Conservation (phyloP, 1,140 invertebrate genomes). For the Pachyrhynchus sulphureomaculatus region DNA sequence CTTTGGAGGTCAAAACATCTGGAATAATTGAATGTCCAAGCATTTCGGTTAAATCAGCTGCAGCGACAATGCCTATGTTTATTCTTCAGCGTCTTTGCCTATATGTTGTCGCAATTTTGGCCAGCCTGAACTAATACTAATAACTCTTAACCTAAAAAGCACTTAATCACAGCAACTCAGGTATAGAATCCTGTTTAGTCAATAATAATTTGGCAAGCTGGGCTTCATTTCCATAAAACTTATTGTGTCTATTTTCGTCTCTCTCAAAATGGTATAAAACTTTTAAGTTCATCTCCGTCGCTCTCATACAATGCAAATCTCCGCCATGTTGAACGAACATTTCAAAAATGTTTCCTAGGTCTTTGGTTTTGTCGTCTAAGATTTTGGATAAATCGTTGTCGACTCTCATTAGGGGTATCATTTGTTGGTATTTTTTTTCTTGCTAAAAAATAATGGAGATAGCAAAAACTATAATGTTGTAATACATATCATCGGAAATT, state of each 20-base stretch:
- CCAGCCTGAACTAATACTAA: too few relatives aligned
- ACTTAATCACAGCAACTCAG: conserved; percentile 20
- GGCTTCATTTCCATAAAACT: conserved; percentile 44
- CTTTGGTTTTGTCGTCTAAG: conserved; percentile 46
- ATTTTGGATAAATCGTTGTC: conserved; percentile 64
- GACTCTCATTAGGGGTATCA: conserved; percentile 61
- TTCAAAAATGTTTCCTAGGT: conserved; percentile 58
- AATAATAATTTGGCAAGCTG: conserved; percentile 47
- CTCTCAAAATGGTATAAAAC: conserved; percentile 56
- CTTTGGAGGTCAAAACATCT: too few relatives aligned
- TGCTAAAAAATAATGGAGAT: conserved; percentile 53
- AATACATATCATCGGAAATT: conserved; percentile 11
- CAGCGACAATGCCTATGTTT: too few relatives aligned
- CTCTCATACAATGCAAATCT: conserved; percentile 67
- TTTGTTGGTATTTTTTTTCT: conserved; percentile 61
- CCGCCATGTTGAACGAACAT: conserved; percentile 62
- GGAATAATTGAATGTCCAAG: too few relatives aligned
- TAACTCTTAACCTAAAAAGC: background rate
- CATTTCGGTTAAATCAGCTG: too few relatives aligned
- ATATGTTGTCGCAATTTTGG: too few relatives aligned
- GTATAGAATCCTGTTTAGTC: conserved; percentile 28
- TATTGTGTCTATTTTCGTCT: conserved; percentile 33
- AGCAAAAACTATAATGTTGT: conserved; percentile 54
- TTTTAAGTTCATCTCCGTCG: conserved; percentile 69
- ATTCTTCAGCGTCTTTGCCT: too few relatives aligned